Evolutionary conservation across 1,140 invertebrate species (phyloP), one percentile per base, ranked within the genome.

Genomic region (Lordiphosa stackelbergi): DNA sequence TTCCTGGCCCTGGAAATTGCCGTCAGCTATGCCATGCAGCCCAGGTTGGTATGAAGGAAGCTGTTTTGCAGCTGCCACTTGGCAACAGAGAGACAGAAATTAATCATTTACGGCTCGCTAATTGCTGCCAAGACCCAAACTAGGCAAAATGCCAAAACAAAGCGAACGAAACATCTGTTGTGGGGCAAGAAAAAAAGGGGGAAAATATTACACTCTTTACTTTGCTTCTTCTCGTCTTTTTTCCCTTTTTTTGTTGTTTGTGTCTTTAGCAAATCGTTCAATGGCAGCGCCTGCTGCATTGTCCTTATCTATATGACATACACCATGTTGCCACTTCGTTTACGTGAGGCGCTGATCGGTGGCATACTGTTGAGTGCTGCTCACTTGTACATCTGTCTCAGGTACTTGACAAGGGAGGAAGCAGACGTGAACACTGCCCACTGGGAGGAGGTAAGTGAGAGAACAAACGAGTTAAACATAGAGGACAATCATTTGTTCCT

Each of bases 261-360:
- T 45, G 49, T 43, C 53, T 46, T 37, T 66, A 87, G 85, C 53
- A 87, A 87, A 73, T 85, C 85, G 34, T 87, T 87, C 46, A 87
- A 87, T 64, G 85, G 85, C 52, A 87, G 84, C 63, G 71, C 70
- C 35, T 87, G 86, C 55, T 83, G 83, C 72, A 71, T 87, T 9
- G 91, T 96, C 53, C 96, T 95, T 89, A 94, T 95, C 41, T 98
- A 97, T 89, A 90, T 96, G 88, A 94, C 94, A 22, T 97, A 97
- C 83, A 94, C 95, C 0, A 91, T 97, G 64, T 90, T 98, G 53
- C 96, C 96, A 2, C 91, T 97, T 36, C 90, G 94, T 46, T 91
- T 96, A 65, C 92, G 94, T 65, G 92, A 96, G 83, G 93, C 95
- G 13, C 90, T 94, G 22, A 87, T 94, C 28, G 92, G 92, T 19